These are phyloP conservation scores for Drosophila carrolli DNA, from an alignment of 1,140 invertebrate species.

Conservation along the genomic window DNA sequence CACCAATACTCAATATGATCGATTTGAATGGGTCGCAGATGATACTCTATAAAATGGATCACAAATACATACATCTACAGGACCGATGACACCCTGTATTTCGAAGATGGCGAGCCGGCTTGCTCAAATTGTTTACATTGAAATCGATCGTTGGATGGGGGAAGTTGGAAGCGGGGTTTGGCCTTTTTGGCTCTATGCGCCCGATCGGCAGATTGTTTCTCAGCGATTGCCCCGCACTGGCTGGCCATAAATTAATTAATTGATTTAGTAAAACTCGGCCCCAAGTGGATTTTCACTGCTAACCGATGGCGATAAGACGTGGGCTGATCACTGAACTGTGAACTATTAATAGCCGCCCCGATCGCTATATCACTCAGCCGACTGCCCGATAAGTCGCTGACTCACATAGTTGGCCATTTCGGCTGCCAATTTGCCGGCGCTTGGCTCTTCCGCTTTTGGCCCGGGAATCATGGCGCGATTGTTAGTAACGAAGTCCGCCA, in stretches of 20 bases:
- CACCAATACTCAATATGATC: slow-evolving; percentile 15
- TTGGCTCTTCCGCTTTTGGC: slow-evolving; percentile 31
- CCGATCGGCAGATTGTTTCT: slow-evolving; percentile 58
- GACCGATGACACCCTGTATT: slow-evolving; percentile 58
- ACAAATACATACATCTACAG: neutral
- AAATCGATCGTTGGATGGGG: slow-evolving; percentile 22
- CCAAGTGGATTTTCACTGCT: slow-evolving; percentile 59
- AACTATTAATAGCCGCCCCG: slow-evolving; percentile 35
- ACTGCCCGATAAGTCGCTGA: slow-evolving; percentile 13
- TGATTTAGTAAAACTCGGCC: slow-evolving; percentile 63
- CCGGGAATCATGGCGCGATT: slow-evolving; percentile 54
- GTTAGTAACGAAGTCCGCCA: slow-evolving; percentile 48
- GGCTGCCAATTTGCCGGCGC: slow-evolving; percentile 58
- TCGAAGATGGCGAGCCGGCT: slow-evolving; percentile 43
- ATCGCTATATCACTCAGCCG: neutral
- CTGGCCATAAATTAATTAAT: slow-evolving; percentile 74
- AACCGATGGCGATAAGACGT: slow-evolving; percentile 32
- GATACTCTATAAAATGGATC: neutral
- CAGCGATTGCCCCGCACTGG: slow-evolving; percentile 62
- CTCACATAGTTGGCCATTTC: slow-evolving; percentile 78
- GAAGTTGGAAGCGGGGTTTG: slow-evolving; percentile 26
- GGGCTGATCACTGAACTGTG: slow-evolving; percentile 41
- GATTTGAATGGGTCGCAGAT: slow-evolving; percentile 12
- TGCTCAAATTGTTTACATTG: slow-evolving; percentile 72
- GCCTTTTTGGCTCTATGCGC: slow-evolving; percentile 58